Conservation (phyloP, 2,113 vertebrate species). For the Geococcyx californianus region DNA sequence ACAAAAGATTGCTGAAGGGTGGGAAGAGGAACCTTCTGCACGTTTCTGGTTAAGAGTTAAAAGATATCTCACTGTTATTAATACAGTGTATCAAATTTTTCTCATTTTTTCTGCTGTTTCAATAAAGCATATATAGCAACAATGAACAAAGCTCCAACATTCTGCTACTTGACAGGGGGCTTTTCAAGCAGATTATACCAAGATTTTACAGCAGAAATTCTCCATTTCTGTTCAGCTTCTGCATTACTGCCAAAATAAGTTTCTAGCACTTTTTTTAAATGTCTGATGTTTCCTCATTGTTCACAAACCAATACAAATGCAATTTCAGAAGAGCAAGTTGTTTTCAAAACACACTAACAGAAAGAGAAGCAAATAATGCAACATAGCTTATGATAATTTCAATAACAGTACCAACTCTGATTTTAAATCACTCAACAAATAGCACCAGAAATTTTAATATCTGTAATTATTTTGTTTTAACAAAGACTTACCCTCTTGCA, state of each 20-base stretch:
- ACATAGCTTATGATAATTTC: neutral
- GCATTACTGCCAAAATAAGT: neutral
- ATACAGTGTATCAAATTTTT: neutral
- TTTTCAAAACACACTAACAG: neutral
- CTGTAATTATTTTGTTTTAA: neutral
- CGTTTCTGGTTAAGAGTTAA: neutral
- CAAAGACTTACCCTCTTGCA: constrained; percentile 87
- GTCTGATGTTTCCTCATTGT: neutral
- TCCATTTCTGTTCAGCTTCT: neutral
- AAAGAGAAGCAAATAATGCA: neutral
- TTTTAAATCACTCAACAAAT: neutral
- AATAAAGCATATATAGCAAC: neutral
- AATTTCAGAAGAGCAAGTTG: neutral
- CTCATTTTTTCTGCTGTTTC: neutral
- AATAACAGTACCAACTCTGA: neutral
- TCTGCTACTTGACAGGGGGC: neutral
- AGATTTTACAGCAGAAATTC: neutral
- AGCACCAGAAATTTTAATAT: neutral
- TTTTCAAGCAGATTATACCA: neutral
- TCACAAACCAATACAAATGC: neutral
- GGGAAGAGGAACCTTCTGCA: neutral
- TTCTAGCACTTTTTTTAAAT: neutral
- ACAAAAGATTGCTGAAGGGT: neutral
- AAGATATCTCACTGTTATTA: neutral
- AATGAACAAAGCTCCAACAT: neutral